Conservation (phyloP, 2,888 invertebrate species). For the Halictus ligatus region DNA sequence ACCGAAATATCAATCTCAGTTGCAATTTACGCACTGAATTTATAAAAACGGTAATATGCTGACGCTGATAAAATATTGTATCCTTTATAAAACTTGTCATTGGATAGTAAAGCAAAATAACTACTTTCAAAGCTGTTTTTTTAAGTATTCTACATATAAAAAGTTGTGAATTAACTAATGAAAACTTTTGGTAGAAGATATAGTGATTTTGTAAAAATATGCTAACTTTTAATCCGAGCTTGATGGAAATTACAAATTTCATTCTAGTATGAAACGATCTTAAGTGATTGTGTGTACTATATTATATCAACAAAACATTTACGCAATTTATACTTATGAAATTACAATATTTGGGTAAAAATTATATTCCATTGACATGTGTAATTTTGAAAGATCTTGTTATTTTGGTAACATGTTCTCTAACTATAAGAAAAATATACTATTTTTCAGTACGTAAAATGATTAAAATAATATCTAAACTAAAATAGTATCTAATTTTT, state of each 20-base stretch:
- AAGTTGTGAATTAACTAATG: not conserved
- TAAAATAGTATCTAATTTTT: not conserved
- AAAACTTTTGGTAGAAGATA: not conserved
- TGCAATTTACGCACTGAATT: not conserved
- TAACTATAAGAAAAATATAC: not conserved
- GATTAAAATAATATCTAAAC: not conserved
- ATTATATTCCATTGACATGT: not conserved
- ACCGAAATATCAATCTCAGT: not conserved
- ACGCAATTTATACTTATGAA: not conserved
- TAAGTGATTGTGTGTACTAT: not conserved
- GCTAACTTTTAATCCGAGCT: not conserved
- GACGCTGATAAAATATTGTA: not conserved
- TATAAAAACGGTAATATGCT: not conserved
- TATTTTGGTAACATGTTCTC: not conserved
- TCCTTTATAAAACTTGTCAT: not conserved
- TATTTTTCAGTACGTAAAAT: not conserved
- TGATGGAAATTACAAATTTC: not conserved
- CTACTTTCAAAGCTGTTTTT: not conserved
- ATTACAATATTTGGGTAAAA: not conserved
- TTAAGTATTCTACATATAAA: not conserved
- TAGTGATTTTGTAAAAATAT: not conserved
- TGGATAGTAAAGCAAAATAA: not conserved
- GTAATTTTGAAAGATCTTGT: constrained; percentile 5
- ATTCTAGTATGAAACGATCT: not conserved
- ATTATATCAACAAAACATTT: not conserved